phyloP scores from a whole-genome alignment of 2,797 vertebrate species.

The Microctenopoma lineatum region DNA sequence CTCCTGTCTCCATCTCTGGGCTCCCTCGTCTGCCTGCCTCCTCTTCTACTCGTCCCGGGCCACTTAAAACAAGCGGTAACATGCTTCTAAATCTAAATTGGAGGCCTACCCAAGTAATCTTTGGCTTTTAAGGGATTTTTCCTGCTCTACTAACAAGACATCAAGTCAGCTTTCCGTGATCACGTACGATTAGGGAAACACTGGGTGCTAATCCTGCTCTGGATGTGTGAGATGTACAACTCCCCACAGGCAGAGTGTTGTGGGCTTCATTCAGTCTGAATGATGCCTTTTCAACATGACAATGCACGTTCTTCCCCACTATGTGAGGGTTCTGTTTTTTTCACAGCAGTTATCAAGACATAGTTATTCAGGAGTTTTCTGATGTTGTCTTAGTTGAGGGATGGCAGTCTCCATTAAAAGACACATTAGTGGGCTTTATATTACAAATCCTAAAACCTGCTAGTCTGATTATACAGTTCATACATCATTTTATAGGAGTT shows the following conservation, averaged over 20 bases:
- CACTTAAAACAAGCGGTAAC: constrained; percentile 49
- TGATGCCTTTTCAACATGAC: not conserved
- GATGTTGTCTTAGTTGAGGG: constrained; percentile 30
- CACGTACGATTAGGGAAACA: constrained; percentile 35
- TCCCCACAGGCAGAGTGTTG: not conserved
- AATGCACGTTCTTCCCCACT: not conserved
- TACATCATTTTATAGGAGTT: constrained; percentile 62
- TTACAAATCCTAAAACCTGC: constrained; percentile 67
- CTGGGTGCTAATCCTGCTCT: constrained; percentile 34
- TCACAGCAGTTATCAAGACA: constrained; percentile 46
- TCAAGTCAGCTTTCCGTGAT: constrained; percentile 34
- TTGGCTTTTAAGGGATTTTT: constrained; percentile 52
- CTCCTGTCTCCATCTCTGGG: constrained; percentile 35
- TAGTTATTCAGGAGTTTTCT: constrained; percentile 21
- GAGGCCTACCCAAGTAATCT: constrained; percentile 33
- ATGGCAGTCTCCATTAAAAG: constrained; percentile 70
- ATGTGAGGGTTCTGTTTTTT: constrained; percentile 1
- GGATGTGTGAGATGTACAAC: not conserved
- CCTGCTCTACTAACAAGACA: constrained; percentile 39
- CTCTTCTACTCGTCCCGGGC: constrained; percentile 13
- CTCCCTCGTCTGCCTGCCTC: constrained; percentile 9
- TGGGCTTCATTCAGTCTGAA: not conserved
- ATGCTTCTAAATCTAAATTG: constrained; percentile 41
- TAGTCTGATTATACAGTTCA: constrained; percentile 78
- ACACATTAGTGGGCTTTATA: constrained; percentile 70